Base-by-base conservation (phyloP, 2,797 vertebrate species). In the Thaleichthys pacificus region DNA sequence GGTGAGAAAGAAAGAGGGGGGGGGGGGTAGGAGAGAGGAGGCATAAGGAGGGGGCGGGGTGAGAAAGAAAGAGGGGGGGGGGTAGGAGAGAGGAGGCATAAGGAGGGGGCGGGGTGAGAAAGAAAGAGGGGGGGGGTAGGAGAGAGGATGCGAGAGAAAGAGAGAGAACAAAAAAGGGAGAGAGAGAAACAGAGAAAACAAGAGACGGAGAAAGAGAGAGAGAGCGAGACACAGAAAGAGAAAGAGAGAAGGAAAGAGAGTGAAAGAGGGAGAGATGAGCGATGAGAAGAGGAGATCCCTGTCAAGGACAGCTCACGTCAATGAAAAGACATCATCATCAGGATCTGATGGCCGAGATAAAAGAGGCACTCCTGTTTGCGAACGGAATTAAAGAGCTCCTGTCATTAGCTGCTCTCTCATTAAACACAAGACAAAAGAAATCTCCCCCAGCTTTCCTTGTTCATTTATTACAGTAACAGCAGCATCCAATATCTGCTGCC, bases 81-180 rank as follows among this genome's bases (percentile, higher is more conserved):
- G 57, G 84, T 4, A 3, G n/a, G n/a, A 15, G 4, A 15, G 47
- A 11, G 3, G 12, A 47, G 12, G 12, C 49, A 51, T 84, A 78
- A 82, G 86, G 84, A 87, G 81, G 76, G 72, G 73, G 66, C 67
- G 2, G 7, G 69, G 28, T 67, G 85, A 86, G 19, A 19, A 5
- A 19, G 49, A 9, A 86, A 51, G 49, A 14, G 49, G 81, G 49
- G 49, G 35, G 35, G 5, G 2, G 35, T 38, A 8, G 4, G 49
- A 19, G 49, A 51, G 14, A 51, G 49, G 49, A 19, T 14, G 15
- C 15, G 3, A 17, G 51, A n/a, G 51, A n/a, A 5, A n/a, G 51
- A 7, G 19, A 7, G 19, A 17, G 3, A 17, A 17, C 28, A 83
- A 80, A 82, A 86, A 83, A 86, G 81, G 74, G 72, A 73, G 65